Base-by-base conservation (phyloP, 1,140 invertebrate species). In the Paraescarpia echinospica region DNA sequence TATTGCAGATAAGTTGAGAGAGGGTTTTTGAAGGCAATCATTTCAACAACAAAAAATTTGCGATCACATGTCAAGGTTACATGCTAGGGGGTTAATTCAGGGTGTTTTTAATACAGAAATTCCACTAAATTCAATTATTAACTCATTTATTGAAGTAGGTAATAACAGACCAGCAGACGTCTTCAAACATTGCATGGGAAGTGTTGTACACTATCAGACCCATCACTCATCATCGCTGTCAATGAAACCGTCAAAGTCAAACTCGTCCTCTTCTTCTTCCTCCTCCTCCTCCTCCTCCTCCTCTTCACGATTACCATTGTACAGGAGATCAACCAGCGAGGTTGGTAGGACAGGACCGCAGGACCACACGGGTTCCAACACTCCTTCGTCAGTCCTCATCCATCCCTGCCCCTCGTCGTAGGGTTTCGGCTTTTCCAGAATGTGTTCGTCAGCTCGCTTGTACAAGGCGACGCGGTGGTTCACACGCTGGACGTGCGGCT, bases 371-470 rank as follows among this genome's bases (percentile, higher is more conserved):
- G 4, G 89, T 89, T 4, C 89, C 89, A 89, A 6, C 89, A 89
- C 89, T 9, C 89, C 89, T 6, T 89, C 89, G 33, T 89, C 4
- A 34, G 4, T 89, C 34, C 89, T 89, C 18, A 6, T 89, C 89
- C 18, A 4, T 9, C 89, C 89, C 18, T 89, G 89, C 34, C 89
- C 18, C 4, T 89, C 33, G 14, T 89, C 89, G 89, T 89, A 89
- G 89, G 89, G 89, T 89, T 89, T 89, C 33, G 89, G 89, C 18
- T 89, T 89, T 89, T 89, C 89, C 89, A 89, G 89, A 18, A 89
- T 89, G 33, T 4, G 89, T 33, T 33, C 34, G 89, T 89, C 89
- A 41, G 41, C 41, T 41, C 41, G 4, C 41, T 41, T 41, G 41
- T 41, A 41, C 41, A 41, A 41, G 12, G 41, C 41, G 41, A 41